Base-by-base conservation (phyloP, 2,113 vertebrate genomes). In the Psophia crepitans region DNA sequence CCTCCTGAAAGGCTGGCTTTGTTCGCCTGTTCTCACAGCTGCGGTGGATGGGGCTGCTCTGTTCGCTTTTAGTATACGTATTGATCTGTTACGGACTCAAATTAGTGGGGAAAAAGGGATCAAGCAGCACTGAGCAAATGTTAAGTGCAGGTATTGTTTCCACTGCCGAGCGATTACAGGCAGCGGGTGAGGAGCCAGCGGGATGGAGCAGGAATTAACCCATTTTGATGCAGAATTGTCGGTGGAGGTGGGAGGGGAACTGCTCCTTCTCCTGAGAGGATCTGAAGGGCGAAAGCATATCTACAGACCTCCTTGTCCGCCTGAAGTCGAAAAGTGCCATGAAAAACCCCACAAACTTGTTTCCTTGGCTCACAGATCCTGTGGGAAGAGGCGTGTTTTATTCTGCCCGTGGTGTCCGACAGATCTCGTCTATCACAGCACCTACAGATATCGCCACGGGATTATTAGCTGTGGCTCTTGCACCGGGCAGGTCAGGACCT, bases 391-490 rank as follows among this genome's bases (percentile, higher is more conserved):
- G 9, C 8, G 24, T 2, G 16, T 58, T 74, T 78, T 48, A 16
- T 41, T 56, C 57, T 23, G 24, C n/a, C 39, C 14, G 0, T 1
- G 3, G 46, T 3, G 27, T 3, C 48, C 46, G 79, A 21, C 3
- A 27, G 71, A 41, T 35, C 93, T 57, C 16, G 1, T 13, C 75
- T 33, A 3, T 9, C 39, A 33, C 6, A 37, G 57, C 76, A 37
- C 43, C 74, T 6, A 3, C 2, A 9, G 85, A 12, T 41, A 53
- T 8, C 6, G 8, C 41, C 64, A 14, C 0, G 1, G 82, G 5
- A 69, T 46, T 80, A 61, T 7, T 2, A 48, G 35, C 79, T 20
- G 70, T 15, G 85, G 65, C 48, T 32, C 37, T 1, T 21, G 28
- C 56, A 26, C 22, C 0, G 39, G 24, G 54, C 12, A n/a, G 53